phyloP scores from a whole-genome alignment of 1,140 invertebrate species.

The Eueides isabella region DNA sequence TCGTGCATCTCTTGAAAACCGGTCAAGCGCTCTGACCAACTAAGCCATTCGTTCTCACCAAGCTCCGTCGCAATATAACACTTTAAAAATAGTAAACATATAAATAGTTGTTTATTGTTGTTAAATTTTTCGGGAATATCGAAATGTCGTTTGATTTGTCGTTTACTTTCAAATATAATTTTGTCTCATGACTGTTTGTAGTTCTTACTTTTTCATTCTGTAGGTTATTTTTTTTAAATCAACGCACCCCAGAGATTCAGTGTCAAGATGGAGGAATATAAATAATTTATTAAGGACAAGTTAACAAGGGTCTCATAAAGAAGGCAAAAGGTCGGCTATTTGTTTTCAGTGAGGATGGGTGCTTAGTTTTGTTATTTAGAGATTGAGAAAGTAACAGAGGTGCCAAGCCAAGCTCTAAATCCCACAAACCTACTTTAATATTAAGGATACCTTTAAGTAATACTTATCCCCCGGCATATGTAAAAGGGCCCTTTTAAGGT shows the following conservation, averaged over 20 bases:
- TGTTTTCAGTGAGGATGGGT: constrained; percentile 69
- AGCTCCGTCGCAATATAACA: too few species aligned
- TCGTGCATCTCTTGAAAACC: too few species aligned
- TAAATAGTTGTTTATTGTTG: neutral
- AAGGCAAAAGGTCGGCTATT: constrained; percentile 80
- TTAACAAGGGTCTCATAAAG: constrained; percentile 81
- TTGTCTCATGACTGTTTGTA: too few species aligned
- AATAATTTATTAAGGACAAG: constrained; percentile 81
- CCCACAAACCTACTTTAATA: constrained; percentile 57
- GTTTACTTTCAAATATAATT: too few species aligned
- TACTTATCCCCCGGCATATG: constrained; percentile 37
- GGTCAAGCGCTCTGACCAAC: too few species aligned
- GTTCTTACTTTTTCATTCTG: too few species aligned
- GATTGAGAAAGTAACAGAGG: constrained; percentile 52
- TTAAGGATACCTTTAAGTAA: constrained; percentile 37
- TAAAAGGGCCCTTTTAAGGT: constrained; percentile 12
- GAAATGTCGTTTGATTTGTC: neutral
- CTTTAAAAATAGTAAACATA: neutral
- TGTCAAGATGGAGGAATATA: constrained; percentile 57
- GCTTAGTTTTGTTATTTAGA: constrained; percentile 44
- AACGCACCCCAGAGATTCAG: neutral
- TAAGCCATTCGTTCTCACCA: too few species aligned
- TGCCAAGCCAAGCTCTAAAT: constrained; percentile 42
- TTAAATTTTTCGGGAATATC: neutral
- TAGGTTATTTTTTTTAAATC: neutral